Evolutionary conservation across 2,113 vertebrate species (phyloP).

Genomic region (Desmodus rotundus): DNA sequence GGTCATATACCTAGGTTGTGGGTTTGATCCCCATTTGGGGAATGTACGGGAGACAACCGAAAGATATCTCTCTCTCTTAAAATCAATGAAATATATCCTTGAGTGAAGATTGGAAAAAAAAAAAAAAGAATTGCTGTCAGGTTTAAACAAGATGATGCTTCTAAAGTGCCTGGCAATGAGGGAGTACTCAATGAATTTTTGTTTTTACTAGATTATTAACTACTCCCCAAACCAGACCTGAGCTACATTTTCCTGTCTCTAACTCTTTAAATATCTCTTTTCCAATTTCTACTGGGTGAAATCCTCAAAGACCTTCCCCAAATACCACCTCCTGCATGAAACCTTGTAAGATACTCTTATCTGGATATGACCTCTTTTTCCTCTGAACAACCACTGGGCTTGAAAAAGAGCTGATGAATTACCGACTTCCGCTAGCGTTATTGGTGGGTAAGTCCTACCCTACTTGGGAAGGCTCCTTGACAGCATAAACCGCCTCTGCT

Average conservation of each 20-base stretch:
- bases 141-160: not conserved
- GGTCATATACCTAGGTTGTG: too few relatives aligned
- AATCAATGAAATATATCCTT: too few relatives aligned
- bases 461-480: not conserved
- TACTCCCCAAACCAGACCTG: not conserved
- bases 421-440: not conserved
- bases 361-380: not conserved
- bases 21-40: too few relatives aligned
- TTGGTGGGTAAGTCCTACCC: not conserved
- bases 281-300: not conserved
- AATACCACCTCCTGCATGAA: not conserved
- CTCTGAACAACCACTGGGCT: not conserved
- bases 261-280: not conserved
- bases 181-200: not conserved
- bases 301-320: not conserved
- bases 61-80: too few relatives aligned
- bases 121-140: not conserved
- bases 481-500: not conserved
- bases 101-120: too few relatives aligned
- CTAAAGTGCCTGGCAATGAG: not conserved
- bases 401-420: not conserved
- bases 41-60: too few relatives aligned
- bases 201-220: not conserved
- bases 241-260: not conserved
- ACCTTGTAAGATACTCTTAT: not conserved